Conservation (phyloP, 2,113 vertebrate species). For the Corvus moneduloides region DNA sequence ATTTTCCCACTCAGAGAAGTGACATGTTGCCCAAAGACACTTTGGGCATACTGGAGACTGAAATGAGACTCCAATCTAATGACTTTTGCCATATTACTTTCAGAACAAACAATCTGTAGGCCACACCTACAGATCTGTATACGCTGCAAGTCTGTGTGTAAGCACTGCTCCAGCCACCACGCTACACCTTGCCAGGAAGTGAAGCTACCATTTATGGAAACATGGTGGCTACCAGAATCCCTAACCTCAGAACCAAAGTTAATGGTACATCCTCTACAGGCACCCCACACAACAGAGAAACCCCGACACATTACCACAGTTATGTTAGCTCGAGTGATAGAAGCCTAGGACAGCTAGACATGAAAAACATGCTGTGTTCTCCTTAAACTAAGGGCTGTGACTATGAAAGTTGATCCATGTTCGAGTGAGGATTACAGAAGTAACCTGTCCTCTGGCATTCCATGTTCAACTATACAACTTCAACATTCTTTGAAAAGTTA, state of each 20-base stretch:
- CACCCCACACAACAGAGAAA: neutral
- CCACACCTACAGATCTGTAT: neutral
- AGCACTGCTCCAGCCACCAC: neutral
- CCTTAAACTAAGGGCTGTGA: neutral
- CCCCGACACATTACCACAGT: accelerated
- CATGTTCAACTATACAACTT: neutral
- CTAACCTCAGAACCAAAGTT: neutral
- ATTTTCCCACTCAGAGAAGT: neutral
- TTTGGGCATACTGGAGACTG: neutral
- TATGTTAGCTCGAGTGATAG: accelerated
- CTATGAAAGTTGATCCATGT: neutral
- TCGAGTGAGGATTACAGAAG: neutral
- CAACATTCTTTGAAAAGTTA: neutral
- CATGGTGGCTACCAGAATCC: neutral
- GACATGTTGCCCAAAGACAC: neutral
- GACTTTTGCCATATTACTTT: neutral
- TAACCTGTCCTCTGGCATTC: neutral
- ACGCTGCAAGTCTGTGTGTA: neutral
- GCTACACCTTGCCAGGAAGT: neutral
- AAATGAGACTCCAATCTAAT: neutral
- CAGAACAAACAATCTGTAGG: neutral
- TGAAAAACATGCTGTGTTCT: neutral
- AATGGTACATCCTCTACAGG: neutral
- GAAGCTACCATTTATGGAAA: neutral
- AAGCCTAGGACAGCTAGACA: neutral